Percentiles rank a stretch among this genome's conserved stretches.
These are phyloP conservation scores for Diachasmimorpha longicaudata DNA, from an alignment of 1,140 invertebrate genomes.

Conservation along the genomic window DNA sequence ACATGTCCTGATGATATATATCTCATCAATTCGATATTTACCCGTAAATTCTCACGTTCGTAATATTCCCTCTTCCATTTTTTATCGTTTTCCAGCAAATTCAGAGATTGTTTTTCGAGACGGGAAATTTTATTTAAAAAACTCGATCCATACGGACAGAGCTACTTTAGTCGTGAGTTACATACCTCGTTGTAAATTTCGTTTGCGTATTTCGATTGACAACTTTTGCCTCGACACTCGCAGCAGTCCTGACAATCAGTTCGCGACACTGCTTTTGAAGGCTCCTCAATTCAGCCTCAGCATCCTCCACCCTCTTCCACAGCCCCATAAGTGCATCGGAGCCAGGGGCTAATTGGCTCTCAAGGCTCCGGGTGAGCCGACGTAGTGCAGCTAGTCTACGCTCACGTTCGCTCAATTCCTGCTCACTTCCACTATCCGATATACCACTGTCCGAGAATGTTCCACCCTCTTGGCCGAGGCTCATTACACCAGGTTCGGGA, in stretches of 20 bases:
- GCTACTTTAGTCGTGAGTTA: neutral
- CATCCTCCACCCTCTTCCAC: conserved; percentile 74
- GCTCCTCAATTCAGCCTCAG: conserved; percentile 78
- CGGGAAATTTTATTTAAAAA: no score
- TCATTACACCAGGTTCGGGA: conserved; percentile 39
- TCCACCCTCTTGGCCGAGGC: conserved; percentile 61
- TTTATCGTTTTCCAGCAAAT: no score
- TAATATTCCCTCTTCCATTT: neutral
- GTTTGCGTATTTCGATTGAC: conserved; percentile 28
- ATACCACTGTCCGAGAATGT: conserved; percentile 78
- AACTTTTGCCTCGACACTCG: conserved; percentile 57
- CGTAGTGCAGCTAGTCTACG: conserved; percentile 71
- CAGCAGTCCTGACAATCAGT: conserved; percentile 72
- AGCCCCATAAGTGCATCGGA: conserved; percentile 66
- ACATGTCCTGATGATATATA: neutral
- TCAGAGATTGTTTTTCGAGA: no score
- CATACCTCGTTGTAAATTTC: conserved; percentile 25
- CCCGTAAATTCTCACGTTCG: neutral
- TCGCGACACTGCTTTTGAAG: conserved; percentile 81
- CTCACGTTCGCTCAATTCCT: conserved; percentile 76
- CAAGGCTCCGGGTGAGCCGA: conserved; percentile 71
- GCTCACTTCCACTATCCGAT: conserved; percentile 78
- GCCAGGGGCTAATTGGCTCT: conserved; percentile 70
- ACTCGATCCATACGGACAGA: no score
- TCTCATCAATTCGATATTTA: neutral